Base-by-base conservation (phyloP, 2,888 invertebrate species). In the Folsomia manolachei region DNA sequence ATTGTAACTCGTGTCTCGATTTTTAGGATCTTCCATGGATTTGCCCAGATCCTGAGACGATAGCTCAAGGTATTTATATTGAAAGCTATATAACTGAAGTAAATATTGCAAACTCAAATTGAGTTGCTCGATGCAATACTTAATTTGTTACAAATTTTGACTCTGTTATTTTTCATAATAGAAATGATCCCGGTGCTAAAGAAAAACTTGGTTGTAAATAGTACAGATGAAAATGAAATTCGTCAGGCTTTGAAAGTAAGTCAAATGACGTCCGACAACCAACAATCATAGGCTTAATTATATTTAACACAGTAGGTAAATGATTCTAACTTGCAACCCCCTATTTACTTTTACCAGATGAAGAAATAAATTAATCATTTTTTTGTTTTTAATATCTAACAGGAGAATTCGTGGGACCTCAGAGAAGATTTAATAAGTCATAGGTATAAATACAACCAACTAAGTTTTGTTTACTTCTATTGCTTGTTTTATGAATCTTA, bases 111-210 rank as follows among this genome's bases (percentile, higher is more conserved):
- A n/a, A n/a, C n/a, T n/a, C n/a, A n/a, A n/a, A n/a, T n/a, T n/a
- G n/a, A n/a, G n/a, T n/a, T n/a, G n/a, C n/a, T n/a, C n/a, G n/a
- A n/a, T n/a, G n/a, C n/a, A n/a, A n/a, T n/a, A n/a, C n/a, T n/a
- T n/a, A n/a, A n/a, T n/a, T n/a, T n/a, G n/a, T n/a, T n/a, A n/a
- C n/a, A n/a, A n/a, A n/a, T n/a, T n/a, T n/a, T n/a, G n/a, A n/a
- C n/a, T 39, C 39, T 39, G 14, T 39, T 39, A 14, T 39, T 39
- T 39, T 9, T 39, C 4, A 14, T 14, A 14, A 39, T 9, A 69
- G 76, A 80, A 75, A 79, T 80, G 76, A 73, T 79, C 69, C 75
- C 75, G 78, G 80, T 80, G 79, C 79, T 80, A 77, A 71, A 73
- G 53, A 39, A 68, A 27, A 24, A 70, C 65, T 71, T 74, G 27